Evolutionary conservation across 1,140 invertebrate genomes (phyloP).

Genomic region (Adoxophyes honmai): DNA sequence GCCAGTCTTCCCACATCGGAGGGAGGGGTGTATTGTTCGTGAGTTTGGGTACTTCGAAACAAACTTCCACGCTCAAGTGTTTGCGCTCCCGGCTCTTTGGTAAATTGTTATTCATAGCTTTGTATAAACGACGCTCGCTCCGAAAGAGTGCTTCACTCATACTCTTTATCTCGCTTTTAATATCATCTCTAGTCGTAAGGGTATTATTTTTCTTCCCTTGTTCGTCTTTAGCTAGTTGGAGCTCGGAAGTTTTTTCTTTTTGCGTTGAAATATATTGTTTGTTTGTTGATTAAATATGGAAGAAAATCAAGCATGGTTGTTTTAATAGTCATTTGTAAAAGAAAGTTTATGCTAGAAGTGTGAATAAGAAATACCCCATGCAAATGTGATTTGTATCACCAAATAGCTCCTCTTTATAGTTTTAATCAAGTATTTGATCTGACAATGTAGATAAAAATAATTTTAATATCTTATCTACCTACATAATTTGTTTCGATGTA

Average conservation of each 20-base stretch:
- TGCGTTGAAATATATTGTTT: no score
- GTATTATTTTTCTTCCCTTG: constrained; percentile 49
- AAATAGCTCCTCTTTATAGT: no score
- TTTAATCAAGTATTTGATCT: no score
- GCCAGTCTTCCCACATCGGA: not conserved
- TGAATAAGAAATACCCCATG: no score
- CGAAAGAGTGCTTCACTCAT: constrained; percentile 64
- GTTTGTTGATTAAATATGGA: no score
- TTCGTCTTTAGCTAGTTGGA: constrained; percentile 34
- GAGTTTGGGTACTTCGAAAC: constrained; percentile 69
- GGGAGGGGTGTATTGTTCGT: constrained; percentile 48
- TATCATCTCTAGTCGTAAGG: constrained; percentile 50
- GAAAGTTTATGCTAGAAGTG: no score
- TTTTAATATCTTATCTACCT: no score
- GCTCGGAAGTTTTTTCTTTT: constrained; percentile 19
- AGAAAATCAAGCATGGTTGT: no score
- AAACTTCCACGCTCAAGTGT: constrained; percentile 68
- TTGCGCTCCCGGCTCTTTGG: constrained; percentile 63
- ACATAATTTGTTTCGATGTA: no score
- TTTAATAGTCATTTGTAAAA: no score
- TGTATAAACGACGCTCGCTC: constrained; percentile 57
- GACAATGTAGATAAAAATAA: no score
- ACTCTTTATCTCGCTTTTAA: constrained; percentile 59
- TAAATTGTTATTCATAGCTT: constrained; percentile 75
- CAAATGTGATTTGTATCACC: no score